These are phyloP conservation scores for Brachionus asplanchnoidis DNA, from an alignment of 1,140 invertebrate genomes.

Conservation along the genomic window DNA sequence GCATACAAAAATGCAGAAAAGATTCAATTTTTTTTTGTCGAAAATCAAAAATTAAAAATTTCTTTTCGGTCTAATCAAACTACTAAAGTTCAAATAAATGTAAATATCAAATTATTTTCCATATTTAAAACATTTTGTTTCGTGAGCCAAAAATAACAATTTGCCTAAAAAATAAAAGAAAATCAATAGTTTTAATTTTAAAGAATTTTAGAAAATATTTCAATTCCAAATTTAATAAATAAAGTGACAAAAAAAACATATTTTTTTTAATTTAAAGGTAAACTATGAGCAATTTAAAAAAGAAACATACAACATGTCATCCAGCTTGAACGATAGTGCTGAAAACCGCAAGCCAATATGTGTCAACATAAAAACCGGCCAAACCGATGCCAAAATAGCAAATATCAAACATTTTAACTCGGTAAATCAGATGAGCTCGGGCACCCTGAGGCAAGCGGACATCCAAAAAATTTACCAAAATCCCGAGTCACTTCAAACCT, in stretches of 20 bases:
- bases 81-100: no score
- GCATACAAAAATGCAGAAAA: no score
- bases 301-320: slow-evolving; percentile 3
- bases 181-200: no score
- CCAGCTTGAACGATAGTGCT: not conserved
- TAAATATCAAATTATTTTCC: no score
- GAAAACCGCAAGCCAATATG: not conserved
- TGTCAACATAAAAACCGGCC: slow-evolving; percentile 11
- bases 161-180: no score
- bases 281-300: not conserved
- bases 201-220: no score
- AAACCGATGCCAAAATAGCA: slow-evolving; percentile 25
- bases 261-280: not conserved
- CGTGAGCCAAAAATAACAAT: no score
- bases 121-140: no score
- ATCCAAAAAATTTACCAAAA: not conserved
- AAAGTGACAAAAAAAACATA: not conserved
- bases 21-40: no score
- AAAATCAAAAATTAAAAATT: no score
- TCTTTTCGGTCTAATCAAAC: no score
- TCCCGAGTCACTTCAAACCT: not conserved
- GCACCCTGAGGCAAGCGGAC: not conserved
- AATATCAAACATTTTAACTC: slow-evolving; percentile 24
- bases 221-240: no score
- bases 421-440: not conserved